Base-by-base conservation (phyloP, 2,888 invertebrate genomes). In the Drosophila heteroneura region DNA sequence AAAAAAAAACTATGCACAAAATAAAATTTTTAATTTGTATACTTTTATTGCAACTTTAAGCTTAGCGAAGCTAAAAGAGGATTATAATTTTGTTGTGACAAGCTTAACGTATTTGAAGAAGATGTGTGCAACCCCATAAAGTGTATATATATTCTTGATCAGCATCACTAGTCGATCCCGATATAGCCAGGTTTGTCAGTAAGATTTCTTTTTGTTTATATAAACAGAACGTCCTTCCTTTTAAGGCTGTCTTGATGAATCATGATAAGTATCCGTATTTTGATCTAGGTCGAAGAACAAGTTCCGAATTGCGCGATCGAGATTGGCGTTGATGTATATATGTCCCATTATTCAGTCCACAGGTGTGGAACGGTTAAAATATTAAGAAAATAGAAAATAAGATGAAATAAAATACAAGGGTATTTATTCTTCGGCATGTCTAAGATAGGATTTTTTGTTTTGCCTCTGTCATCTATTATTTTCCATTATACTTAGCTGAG, bases 401-500 rank as follows among this genome's bases (percentile, higher is more conserved):
- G 16, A 16, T 35, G 0, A 16, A 5, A 37, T 7, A 22, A 44
- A 22, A 44, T 3, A 44, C 5, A 44, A 44, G 44, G 5, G 44
- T 44, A 44, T 12, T 22, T 44, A 12, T 5, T 44, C 22, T 44
- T 44, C 44, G 44, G 44, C 12, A 22, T 44, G 3, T 5, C 22
- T 0, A 44, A 44, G 16, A 9, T 37, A 6, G 1, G 3, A 28
- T n/a, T 57, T 1, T 14, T 35, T 16, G 16, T 22, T 28, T 35
- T 19, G 19, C 7, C 37, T 37, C 10, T 26, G 19, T 26, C 54
- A 37, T 37, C 30, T n/a, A 30, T 5, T 61, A 39, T 35, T 37
- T 57, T 73, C n/a, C 5, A 37, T 33, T 16, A 44, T 52, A 53
- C 35, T 39, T 22, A 60, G 9, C 39, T 26, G 19, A 44, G 37